A percentile compares a stretch with the other conserved stretches of the same genome.
Evolutionary conservation across 2,888 invertebrate species (phyloP).

Genomic region (Sinohyriopsis cumingii): DNA sequence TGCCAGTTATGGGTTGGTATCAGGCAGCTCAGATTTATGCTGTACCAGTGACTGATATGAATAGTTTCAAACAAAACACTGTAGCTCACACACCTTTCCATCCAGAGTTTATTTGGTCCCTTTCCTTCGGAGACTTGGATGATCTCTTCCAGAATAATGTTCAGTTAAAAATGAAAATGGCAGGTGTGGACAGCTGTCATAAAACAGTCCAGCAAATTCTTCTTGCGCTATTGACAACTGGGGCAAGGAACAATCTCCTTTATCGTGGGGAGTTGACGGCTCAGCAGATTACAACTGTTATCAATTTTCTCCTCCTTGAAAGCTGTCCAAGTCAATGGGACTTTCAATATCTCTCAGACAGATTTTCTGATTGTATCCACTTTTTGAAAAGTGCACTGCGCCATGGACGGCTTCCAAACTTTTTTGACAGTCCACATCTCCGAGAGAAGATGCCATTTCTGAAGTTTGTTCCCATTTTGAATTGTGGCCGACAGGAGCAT

Average conservation of each 20-base stretch:
- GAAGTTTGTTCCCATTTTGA: slow-evolving; percentile 35
- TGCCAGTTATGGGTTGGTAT: slow-evolving; percentile 42
- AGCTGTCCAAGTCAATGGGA: slow-evolving; percentile 53
- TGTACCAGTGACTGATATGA: slow-evolving; percentile 28
- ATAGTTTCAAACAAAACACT: slow-evolving; percentile 28
- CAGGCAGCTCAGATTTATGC: slow-evolving; percentile 47
- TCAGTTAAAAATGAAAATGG: slow-evolving; percentile 34
- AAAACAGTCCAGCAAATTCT: slow-evolving; percentile 47
- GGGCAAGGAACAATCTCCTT: slow-evolving; percentile 42
- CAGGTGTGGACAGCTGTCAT: slow-evolving; percentile 47
- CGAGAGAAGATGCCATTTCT: slow-evolving; percentile 46
- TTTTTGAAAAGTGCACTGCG: slow-evolving; percentile 51
- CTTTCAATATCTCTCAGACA: slow-evolving; percentile 40
- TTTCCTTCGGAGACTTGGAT: slow-evolving; percentile 41
- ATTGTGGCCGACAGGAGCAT: slow-evolving; percentile 50
- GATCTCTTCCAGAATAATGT: slow-evolving; percentile 25
- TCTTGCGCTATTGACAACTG: slow-evolving; percentile 48
- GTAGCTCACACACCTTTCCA: slow-evolving; percentile 9
- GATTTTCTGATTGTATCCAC: slow-evolving; percentile 56
- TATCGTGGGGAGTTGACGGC: slow-evolving; percentile 47
- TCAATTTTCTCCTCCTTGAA: slow-evolving; percentile 55
- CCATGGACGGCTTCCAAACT: slow-evolving; percentile 53
- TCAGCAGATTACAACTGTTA: slow-evolving; percentile 41
- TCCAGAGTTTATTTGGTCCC: slow-evolving; percentile 46
- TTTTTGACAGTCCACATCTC: slow-evolving; percentile 58